Evolutionary conservation across 2,113 vertebrate species (phyloP), one percentile per base, ranked within the genome.

Genomic region (Calyptommatus sinebrachiatus): DNA sequence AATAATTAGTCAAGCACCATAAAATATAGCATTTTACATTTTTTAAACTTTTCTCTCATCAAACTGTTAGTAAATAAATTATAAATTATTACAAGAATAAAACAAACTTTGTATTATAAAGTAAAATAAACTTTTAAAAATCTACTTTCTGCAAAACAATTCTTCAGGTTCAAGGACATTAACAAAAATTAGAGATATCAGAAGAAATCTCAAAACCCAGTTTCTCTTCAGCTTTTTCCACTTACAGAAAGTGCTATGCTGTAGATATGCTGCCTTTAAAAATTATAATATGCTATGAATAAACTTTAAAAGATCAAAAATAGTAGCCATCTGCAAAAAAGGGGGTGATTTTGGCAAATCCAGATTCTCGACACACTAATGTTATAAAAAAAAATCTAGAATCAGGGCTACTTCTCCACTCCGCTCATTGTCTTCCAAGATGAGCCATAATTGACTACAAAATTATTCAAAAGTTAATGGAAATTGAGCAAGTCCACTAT

Each of bases 301-400:
- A 91, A 94, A 95, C 94, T 91, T 94, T 94, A 95, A 93, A 94
- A 95, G 94, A 93, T 94, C 91, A 94, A 93, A 85, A 93, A 91
- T 89, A 92, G 79, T 86, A 29, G 89, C 91, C 93, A 92, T 94
- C 90, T 93, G 77, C 81, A 93, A 90, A 92, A 86, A 93, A 92
- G 24, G 65, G 92, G 90, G 87, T 84, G 87, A 91, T 86, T 89
- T 69, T 91, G 57, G 84, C 90, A 93, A 94, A 90, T 84, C 53
- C 14, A 57, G 53, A 18, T 57, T 16, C 53, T 79, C 90, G 90
- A 92, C 89, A 76, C 86, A 83, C 84, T 82, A 83, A 83, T 35
- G 80, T 89, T 84, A 71, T 62, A 81, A 80, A 75, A 62, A 76
- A 77, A 84, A 89, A 88, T 82, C 8, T 29, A 73, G 79, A 81